Conservation (phyloP, 2,797 vertebrate species). For the Tokudaia muenninki region DNA sequence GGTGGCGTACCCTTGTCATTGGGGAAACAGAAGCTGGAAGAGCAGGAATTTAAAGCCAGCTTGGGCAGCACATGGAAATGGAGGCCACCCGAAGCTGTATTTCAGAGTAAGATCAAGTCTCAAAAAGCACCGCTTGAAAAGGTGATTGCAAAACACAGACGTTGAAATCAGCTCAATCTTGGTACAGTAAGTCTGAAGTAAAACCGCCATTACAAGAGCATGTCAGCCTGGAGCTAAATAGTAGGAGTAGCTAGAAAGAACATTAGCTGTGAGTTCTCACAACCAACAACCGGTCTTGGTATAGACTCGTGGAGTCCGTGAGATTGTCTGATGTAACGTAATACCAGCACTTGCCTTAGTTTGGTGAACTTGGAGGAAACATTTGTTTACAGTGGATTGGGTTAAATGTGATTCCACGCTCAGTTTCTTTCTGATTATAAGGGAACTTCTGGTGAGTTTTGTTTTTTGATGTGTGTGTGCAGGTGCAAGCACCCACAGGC, state of each 20-base stretch:
- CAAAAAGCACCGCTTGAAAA: background rate
- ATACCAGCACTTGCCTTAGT: slow-evolving; percentile 13
- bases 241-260: background rate
- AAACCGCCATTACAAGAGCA: background rate
- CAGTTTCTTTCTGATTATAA: slow-evolving; percentile 58
- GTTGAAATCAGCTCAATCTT: slow-evolving; percentile 7
- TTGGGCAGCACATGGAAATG: background rate
- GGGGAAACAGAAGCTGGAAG: background rate
- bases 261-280: background rate
- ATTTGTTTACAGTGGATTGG: slow-evolving; percentile 54
- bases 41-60: background rate
- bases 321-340: background rate
- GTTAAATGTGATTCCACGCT: slow-evolving; percentile 52
- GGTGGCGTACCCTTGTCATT: background rate
- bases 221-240: background rate
- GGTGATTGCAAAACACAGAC: background rate
- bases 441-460: slow-evolving; percentile 47
- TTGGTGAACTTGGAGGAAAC: slow-evolving; percentile 36
- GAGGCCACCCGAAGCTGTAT: background rate
- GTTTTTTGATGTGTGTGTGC: background rate
- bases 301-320: background rate
- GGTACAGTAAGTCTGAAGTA: background rate
- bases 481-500: background rate
- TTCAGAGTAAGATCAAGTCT: background rate
- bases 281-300: no score